These are phyloP conservation scores for Mesitornis unicolor DNA, from an alignment of 2,113 vertebrate species.

Conservation along the genomic window DNA sequence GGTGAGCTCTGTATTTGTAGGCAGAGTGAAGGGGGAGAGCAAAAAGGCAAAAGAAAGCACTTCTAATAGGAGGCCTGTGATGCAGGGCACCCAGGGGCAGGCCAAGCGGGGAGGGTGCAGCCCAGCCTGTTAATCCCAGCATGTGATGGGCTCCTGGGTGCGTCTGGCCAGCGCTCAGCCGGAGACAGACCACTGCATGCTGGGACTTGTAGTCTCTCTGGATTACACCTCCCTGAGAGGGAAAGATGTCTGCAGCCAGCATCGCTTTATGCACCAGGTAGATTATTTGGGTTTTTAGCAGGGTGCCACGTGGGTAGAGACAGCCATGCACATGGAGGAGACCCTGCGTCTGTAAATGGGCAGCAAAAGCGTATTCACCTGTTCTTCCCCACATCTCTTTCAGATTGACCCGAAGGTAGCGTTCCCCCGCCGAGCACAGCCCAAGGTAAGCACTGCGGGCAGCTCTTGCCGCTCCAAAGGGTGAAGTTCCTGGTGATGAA, in stretches of 20 bases:
- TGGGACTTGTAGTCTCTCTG: conserved; percentile 60
- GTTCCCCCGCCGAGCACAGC: conserved; percentile 96
- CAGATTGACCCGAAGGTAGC: conserved; percentile 99
- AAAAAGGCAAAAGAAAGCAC: not conserved
- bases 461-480: not conserved
- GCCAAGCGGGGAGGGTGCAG: not conserved
- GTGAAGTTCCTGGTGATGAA: not conserved
- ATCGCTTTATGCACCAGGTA: not conserved
- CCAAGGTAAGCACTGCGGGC: conserved; percentile 84
- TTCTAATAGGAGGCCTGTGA: not conserved
- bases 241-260: conserved; percentile 4
- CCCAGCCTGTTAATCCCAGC: conserved; percentile 45
- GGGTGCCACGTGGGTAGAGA: not conserved
- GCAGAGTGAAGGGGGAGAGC: not conserved
- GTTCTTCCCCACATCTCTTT: conserved; percentile 49
- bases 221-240: not conserved
- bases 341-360: not conserved
- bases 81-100: conserved; percentile 4
- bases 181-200: conserved; percentile 24
- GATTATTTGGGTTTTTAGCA: not conserved
- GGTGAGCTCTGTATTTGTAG: not conserved
- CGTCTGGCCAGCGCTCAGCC: not conserved
- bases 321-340: fast-evolving
- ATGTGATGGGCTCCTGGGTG: conserved; percentile 26
- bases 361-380: not conserved